Percentiles rank a stretch among this genome's conserved stretches.
These are phyloP conservation scores for Chloroceryle aenea DNA, from an alignment of 2,113 vertebrate species.

Conservation along the genomic window DNA sequence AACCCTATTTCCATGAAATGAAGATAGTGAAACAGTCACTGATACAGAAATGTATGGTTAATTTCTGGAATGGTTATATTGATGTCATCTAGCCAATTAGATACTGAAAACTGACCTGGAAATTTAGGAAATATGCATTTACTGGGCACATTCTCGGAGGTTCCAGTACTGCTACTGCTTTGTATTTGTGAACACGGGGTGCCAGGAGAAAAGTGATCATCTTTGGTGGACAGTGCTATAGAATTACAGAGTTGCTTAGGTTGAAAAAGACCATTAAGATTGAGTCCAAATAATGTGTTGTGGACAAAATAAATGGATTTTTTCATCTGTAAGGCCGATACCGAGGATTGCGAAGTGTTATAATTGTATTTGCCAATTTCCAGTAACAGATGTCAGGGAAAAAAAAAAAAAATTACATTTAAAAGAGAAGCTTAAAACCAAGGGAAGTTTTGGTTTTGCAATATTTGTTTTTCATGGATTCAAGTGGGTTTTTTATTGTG, in stretches of 20 bases:
- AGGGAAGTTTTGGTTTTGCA: neutral
- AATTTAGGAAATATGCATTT: neutral
- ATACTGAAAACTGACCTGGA: neutral
- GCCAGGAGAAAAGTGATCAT: neutral
- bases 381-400: neutral
- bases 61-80: neutral
- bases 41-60: neutral
- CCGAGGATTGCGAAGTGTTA: neutral
- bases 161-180: neutral
- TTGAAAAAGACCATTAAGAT: neutral
- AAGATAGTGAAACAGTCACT: neutral
- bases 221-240: neutral
- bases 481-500: neutral
- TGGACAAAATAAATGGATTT: neutral
- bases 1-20: neutral
- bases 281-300: neutral
- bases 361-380: neutral
- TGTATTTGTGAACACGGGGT: neutral
- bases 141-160: no score
- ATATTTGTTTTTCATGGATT: neutral
- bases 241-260: neutral
- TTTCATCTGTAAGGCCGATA: neutral
- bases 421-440: neutral
- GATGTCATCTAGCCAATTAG: neutral
- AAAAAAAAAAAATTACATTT: neutral